These are phyloP conservation scores for Siderastrea siderea DNA, from an alignment of 92 coral and sea anemone species.

Conservation along the genomic window DNA sequence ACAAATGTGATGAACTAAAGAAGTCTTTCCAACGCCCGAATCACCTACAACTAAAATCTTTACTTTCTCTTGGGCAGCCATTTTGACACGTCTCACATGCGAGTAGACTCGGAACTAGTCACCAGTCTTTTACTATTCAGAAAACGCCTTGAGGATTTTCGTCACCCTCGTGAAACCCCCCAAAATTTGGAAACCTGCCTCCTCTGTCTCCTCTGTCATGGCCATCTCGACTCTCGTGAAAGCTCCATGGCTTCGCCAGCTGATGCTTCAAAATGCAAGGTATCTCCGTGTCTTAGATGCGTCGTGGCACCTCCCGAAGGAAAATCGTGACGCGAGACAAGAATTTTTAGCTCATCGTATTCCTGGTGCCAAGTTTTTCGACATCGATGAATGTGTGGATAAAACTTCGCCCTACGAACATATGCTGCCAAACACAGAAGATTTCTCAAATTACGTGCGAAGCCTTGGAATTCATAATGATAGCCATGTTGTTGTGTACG, in stretches of 20 bases:
- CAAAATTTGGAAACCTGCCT: no score
- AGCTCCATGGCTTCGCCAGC: slow-evolving; percentile 82
- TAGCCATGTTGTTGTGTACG: slow-evolving; percentile 94
- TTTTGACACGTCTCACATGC: slow-evolving; percentile 57
- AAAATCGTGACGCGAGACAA: slow-evolving; percentile 80
- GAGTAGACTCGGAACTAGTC: slow-evolving; percentile 50
- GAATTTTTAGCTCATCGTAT: slow-evolving; percentile 83
- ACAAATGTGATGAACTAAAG: slow-evolving; percentile 92
- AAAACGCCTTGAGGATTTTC: slow-evolving; percentile 4
- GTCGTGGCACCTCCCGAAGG: slow-evolving; percentile 92
- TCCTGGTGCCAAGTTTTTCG: slow-evolving; percentile 91
- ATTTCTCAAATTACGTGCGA: slow-evolving; percentile 82
- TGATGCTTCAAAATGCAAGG: slow-evolving; percentile 70
- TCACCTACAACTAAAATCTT: slow-evolving; percentile 95
- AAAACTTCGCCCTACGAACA: slow-evolving; percentile 78
- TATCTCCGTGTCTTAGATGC: slow-evolving; percentile 86
- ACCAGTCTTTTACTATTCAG: slow-evolving; percentile 6
- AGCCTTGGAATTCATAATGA: slow-evolving; percentile 88
- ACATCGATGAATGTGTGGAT: slow-evolving; percentile 89
- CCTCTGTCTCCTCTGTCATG: neutral
- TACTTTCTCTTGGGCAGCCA: slow-evolving; percentile 97
- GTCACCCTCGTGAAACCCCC: neutral
- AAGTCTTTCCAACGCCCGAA: slow-evolving; percentile 99
- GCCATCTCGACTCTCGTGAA: slow-evolving; percentile 63
- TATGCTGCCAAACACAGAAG: slow-evolving; percentile 88